Conservation (phyloP, 2,888 invertebrate genomes). For the Altica lythri region DNA sequence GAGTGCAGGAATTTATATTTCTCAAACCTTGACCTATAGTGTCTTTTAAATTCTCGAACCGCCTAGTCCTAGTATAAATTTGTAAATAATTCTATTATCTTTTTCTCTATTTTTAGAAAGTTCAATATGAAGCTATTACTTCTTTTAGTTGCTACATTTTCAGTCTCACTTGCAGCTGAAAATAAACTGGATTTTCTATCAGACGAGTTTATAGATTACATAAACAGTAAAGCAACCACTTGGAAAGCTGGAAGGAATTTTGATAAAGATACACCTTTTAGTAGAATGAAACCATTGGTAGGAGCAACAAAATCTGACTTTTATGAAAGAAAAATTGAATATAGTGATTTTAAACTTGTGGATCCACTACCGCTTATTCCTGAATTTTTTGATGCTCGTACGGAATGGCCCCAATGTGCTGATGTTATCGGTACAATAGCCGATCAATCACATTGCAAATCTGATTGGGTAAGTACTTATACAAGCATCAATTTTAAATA, state of each 20-base stretch:
- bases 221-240: conserved; percentile 69
- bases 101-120: no score
- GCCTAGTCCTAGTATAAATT: no score
- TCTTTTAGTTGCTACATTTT: no score
- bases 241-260: conserved; percentile 86
- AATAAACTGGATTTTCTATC: conserved; percentile 62
- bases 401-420: conserved; percentile 76
- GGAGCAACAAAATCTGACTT: conserved; percentile 70
- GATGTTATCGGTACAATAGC: conserved; percentile 78
- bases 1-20: no score
- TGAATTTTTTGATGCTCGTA: conserved; percentile 74
- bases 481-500: neutral
- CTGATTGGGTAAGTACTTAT: conserved; percentile 74
- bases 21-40: no score
- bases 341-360: no score
- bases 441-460: conserved; percentile 86
- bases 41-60: no score
- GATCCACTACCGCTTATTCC: no score
- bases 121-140: no score
- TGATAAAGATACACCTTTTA: conserved; percentile 61
- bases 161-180: neutral
- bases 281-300: conserved; percentile 68
- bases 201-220: conserved; percentile 70
- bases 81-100: no score
- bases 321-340: neutral